phyloP scores from a whole-genome alignment of 2,113 vertebrate species.

The Heliornis fulica region DNA sequence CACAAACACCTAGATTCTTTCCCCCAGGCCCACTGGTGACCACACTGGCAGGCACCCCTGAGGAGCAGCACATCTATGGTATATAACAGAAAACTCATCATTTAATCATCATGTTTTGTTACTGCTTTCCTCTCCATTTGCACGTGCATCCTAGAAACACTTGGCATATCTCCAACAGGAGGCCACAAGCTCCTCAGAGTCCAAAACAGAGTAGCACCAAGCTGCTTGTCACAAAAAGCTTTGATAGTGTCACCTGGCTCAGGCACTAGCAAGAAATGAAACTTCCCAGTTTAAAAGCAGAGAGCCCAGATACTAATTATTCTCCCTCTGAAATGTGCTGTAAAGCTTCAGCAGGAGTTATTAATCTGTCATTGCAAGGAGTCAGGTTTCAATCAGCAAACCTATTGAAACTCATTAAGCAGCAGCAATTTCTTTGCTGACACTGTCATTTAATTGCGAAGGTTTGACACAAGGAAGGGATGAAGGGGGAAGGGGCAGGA shows the following conservation, averaged over 20 bases:
- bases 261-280: background rate
- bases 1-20: background rate
- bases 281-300: background rate
- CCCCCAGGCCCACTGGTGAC: background rate
- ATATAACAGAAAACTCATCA: background rate
- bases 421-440: constrained; percentile 3
- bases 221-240: background rate
- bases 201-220: background rate
- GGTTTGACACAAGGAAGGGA: background rate
- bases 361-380: constrained; percentile 32
- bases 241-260: background rate
- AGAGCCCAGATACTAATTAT: background rate
- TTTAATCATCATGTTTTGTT: background rate
- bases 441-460: constrained; percentile 4
- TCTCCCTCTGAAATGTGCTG: accelerated
- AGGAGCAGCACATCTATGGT: background rate
- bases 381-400: constrained; percentile 3
- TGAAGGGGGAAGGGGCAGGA: background rate
- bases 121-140: background rate
- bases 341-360: background rate
- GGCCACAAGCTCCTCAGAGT: background rate
- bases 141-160: background rate
- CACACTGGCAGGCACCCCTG: background rate
- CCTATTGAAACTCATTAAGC: constrained; percentile 6
- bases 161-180: background rate